Base-by-base conservation (phyloP, 2,888 invertebrate species). In the Scelioninae gen. 2 region DNA sequence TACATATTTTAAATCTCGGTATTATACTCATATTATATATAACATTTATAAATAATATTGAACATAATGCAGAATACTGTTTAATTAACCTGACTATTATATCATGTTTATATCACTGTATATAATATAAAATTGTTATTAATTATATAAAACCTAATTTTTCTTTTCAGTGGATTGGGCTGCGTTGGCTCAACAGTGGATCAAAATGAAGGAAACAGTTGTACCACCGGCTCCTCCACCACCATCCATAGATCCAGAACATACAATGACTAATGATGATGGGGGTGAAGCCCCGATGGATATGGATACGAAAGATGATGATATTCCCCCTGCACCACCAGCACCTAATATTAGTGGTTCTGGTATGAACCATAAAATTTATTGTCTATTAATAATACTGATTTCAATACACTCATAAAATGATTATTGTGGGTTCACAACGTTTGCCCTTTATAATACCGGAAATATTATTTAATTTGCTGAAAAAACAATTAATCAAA, bases 141-240 rank as follows among this genome's bases (percentile, higher is more conserved):
- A 25, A 25, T 25, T 25, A 3, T 3, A 25, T 4, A 25, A 4
- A 25, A 25, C n/a, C n/a, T n/a, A n/a, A 13, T 50, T 35, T 10
- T 33, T 35, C 35, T 16, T 77, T 77, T 13, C 79, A 90, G 97
- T 97, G 70, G 97, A 98, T 86, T 98, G 98, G 97, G 97, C 97
- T 9, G 93, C 95, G 25, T 88, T 98, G 81, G 97, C 97, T 19
- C 96, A 97, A 84, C 97, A 97, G 90, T 97, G 98, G 97, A 97
- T 98, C 79, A 94, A 94, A 85, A 96, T 96, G 96, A 95, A 96
- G 84, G 94, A 94, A 82, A 91, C 92, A 6, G 89, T 90, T 33
- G 89, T 90, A 33, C 87, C 90, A 39, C 89, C 90, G 5, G 89
- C 90, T 15, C 89, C 90, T 35, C 90, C 91, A 7, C 91, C 91